These are phyloP conservation scores for Glomeris maerens DNA, from an alignment of 1,140 invertebrate genomes.

Conservation along the genomic window DNA sequence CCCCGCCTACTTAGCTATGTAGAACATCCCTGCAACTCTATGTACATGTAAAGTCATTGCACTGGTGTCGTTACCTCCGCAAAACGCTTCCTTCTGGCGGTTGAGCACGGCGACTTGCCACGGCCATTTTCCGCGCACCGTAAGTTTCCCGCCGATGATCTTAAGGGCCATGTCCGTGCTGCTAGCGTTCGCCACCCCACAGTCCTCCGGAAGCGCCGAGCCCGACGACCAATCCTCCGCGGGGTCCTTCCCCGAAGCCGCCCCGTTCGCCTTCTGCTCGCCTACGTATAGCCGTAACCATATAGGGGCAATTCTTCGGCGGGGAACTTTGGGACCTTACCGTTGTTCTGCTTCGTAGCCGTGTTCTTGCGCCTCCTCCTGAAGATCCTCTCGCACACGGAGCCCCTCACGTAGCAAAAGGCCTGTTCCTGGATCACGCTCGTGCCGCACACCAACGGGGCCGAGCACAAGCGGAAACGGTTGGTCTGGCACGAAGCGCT, in stretches of 20 bases:
- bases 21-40: too few species aligned
- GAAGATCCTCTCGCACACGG: conserved; percentile 45
- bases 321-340: not conserved
- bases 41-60: too few species aligned
- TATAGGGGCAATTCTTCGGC: not conserved
- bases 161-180: conserved; percentile 32
- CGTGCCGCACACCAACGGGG: conserved; percentile 51
- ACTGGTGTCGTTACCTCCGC: too few species aligned
- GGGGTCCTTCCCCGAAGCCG: conserved; percentile 10
- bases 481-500: conserved; percentile 23
- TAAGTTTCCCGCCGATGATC: conserved; percentile 70
- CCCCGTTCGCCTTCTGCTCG: not conserved
- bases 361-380: conserved; percentile 11
- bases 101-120: conserved; percentile 72
- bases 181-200: conserved; percentile 16
- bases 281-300: not conserved
- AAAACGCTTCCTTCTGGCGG: conserved; percentile 68
- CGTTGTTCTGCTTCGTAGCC: too few species aligned
- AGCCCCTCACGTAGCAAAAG: conserved; percentile 66
- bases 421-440: conserved; percentile 62
- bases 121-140: conserved; percentile 66
- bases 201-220: conserved; percentile 5
- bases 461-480: conserved; percentile 41
- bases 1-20: too few species aligned
- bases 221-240: conserved; percentile 5